These are phyloP conservation scores for Lepetodrilus schrolli DNA, from an alignment of 2,888 invertebrate species.

Conservation along the genomic window DNA sequence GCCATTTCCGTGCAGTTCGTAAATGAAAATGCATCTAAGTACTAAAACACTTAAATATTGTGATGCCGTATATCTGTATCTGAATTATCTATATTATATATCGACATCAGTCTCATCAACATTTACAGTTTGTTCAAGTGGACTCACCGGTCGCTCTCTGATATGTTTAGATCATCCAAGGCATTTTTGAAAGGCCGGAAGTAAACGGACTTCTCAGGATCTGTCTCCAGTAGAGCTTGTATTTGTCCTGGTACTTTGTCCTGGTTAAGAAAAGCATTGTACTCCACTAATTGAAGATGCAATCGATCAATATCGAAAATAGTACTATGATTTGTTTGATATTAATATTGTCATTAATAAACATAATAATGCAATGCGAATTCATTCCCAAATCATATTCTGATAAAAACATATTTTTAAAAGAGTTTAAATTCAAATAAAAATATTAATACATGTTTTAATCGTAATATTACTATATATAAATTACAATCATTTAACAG, in stretches of 20 bases:
- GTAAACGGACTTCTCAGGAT: slow-evolving; percentile 35
- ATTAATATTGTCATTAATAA: not conserved
- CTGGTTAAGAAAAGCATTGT: slow-evolving; percentile 29
- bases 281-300: not conserved
- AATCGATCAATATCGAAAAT: not conserved
- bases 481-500: too few species aligned
- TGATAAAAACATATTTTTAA: not conserved
- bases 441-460: not conserved
- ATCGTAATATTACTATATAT: not conserved
- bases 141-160: slow-evolving; percentile 1
- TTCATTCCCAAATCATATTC: too few species aligned
- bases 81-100: too few species aligned
- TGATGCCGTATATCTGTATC: too few species aligned
- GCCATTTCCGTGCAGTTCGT: too few species aligned
- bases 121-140: too few species aligned
- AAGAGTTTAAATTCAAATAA: not conserved
- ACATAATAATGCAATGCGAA: not conserved
- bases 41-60: too few species aligned
- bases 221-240: slow-evolving; percentile 30
- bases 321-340: not conserved
- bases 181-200: slow-evolving; percentile 47
- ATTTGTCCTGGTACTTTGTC: slow-evolving; percentile 40
- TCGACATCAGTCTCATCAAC: too few species aligned
- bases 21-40: too few species aligned
- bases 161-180: slow-evolving; percentile 28